Evolutionary conservation across 2,113 vertebrate genomes (phyloP).

Genomic region (Brachionichthys hirsutus): DNA sequence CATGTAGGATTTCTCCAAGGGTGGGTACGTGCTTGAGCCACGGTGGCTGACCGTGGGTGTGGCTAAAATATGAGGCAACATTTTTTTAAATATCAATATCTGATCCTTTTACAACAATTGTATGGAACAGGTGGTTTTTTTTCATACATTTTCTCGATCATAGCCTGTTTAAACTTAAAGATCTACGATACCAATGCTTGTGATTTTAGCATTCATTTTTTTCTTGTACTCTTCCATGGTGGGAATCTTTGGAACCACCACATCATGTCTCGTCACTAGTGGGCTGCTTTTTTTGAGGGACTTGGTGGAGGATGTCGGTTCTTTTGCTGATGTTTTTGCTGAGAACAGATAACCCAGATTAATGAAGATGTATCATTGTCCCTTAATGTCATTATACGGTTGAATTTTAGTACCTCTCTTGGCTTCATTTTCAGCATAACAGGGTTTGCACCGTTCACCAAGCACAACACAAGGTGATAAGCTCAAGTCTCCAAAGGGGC

Average conservation of each 20-base stretch:
- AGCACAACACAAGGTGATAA: constrained; percentile 31
- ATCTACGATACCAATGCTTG: constrained; percentile 24
- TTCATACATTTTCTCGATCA: not conserved
- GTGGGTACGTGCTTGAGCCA: fast-evolving
- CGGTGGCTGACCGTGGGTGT: constrained; percentile 4
- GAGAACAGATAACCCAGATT: constrained; percentile 18
- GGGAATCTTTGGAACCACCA: not conserved
- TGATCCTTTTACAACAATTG: not conserved
- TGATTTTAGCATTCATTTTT: constrained; percentile 30
- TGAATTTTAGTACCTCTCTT: constrained; percentile 39
- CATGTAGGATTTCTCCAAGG: not conserved
- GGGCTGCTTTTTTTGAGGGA: not conserved
- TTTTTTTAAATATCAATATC: not conserved
- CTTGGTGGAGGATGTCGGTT: constrained; percentile 2
- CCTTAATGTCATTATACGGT: not conserved
- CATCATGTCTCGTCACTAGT: not conserved
- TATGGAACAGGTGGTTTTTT: not conserved
- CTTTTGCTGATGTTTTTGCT: constrained; percentile 33
- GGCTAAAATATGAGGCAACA: constrained; percentile 8
- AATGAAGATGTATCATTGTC: not conserved
- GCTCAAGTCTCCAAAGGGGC: constrained; percentile 7
- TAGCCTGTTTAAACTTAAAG: not conserved
- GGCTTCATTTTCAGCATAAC: not conserved
- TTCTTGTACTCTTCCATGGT: constrained; percentile 45
- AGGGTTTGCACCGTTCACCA: constrained; percentile 1